Base-by-base conservation (phyloP, 2,888 invertebrate genomes). In the Halictus ligatus region DNA sequence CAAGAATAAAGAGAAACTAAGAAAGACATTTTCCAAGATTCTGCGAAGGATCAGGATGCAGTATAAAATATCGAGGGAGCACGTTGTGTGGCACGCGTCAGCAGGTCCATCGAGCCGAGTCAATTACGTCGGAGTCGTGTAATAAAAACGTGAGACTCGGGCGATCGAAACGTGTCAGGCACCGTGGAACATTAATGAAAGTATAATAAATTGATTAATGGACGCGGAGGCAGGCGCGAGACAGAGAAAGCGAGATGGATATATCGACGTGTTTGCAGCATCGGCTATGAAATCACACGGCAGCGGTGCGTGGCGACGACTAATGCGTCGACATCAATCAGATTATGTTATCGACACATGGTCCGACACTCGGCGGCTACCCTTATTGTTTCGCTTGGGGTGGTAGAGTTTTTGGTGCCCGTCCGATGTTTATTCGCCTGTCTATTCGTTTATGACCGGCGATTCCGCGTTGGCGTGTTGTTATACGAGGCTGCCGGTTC, bases 131-230 rank as follows among this genome's bases (percentile, higher is more conserved):
- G 2, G 67, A 69, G 35, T 15, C 21, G 67, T 21, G 8, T 35
- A 69, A 69, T 69, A 69, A 69, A 69, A 69, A 69, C 8, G 21
- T 7, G 67, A 8, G 35, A 8, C 67, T 15, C 35, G 67, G 15
- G 35, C 18, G 35, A 40, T 40, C 40, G 40, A 67, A 35, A 67
- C 40, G 69, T 69, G 40, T 40, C 40, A 6, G 10, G 35, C 40
- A 72, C 8, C 46, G 15, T 15, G 5, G 6, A n/a, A 18, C 72
- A 46, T 69, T 72, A 75, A 72, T 78, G 72, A 73, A 74, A 74
- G 74, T 77, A 69, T 77, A 64, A 79, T 77, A 71, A 85, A 79
- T 77, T 86, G 78, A 81, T 85, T 85, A 85, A 85, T 81, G 75
- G 35, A 29, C 43, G n/a, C 4, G 40, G 18, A 8, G 29, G 67